Evolutionary conservation across 2,888 invertebrate species (phyloP), one percentile per base, ranked within the genome.

Genomic region (Agriopis marginaria): DNA sequence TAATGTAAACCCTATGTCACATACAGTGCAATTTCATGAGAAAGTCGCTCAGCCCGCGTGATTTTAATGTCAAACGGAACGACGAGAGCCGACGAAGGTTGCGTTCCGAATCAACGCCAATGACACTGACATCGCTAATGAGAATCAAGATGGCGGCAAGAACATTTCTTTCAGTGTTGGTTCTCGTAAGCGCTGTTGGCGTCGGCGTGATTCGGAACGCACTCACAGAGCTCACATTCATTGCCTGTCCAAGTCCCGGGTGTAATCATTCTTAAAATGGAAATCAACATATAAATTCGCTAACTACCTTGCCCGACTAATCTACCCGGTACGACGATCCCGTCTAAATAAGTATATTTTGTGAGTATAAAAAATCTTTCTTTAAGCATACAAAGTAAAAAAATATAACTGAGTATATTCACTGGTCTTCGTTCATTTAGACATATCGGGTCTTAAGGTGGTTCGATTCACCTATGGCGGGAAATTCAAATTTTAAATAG

Each of bases 211-310:
- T 32, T 32, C 32, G 32, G 32, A 32, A 32, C 32, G 32, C 2
- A 32, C 32, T 32, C 5, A 47, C 7, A 7, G 14, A 12, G 47
- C 7, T 53, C 11, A 10, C 12, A 12, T 54, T 40, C 12, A n/a
- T 54, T 54, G 8, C 2, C 53, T 2, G n/a, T 8, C 32, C 1
- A n/a, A 39, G 8, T 40, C n/a, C 54, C 6, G n/a, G 7, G 3
- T 12, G 3, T 40, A 54, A 6, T 12, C 8, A 51, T 51, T 51
- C 7, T 51, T 54, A 54, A 7, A 14, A 23, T 10, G 17, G 12
- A 49, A 49, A n/a, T 14, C 6, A 7, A 56, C 3, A 17, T 17
- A 56, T 17, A 44, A 56, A 60, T 60, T 60, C 59, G 59, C 60
- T 60, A 60, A 32, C 47, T 60, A 60, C 39, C 9, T 14, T n/a